These are phyloP conservation scores for Diplazon laetatorius DNA, from an alignment of 2,888 invertebrate genomes.

Conservation along the genomic window DNA sequence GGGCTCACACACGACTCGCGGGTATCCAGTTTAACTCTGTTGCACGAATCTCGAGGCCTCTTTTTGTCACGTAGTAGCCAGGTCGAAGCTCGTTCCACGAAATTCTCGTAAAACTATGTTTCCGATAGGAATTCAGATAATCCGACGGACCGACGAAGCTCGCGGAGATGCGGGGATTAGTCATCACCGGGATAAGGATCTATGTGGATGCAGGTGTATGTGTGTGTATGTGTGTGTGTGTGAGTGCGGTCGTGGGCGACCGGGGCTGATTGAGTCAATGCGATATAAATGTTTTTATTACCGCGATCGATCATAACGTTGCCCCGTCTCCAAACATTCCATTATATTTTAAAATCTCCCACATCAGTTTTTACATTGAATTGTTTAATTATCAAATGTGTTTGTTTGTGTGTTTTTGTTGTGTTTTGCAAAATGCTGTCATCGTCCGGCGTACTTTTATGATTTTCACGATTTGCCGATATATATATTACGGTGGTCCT, in stretches of 20 bases:
- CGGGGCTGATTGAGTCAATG: neutral
- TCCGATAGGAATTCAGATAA: conserved; percentile 31
- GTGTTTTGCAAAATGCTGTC: too few species aligned
- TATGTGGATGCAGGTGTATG: neutral
- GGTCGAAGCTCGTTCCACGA: conserved; percentile 2
- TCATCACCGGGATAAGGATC: conserved; percentile 11
- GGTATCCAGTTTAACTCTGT: conserved; percentile 24
- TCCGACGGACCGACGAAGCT: neutral
- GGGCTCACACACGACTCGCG: neutral
- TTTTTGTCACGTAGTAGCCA: conserved; percentile 37
- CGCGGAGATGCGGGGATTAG: conserved; percentile 17
- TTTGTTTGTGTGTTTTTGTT: too few species aligned
- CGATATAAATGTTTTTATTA: neutral
- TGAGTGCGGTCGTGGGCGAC: neutral
- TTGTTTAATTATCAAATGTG: too few species aligned
- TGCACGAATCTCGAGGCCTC: conserved; percentile 11
- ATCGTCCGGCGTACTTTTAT: too few species aligned
- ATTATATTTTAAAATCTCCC: too few species aligned
- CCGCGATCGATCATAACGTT: too few species aligned
- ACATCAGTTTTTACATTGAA: too few species aligned
- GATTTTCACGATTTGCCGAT: too few species aligned
- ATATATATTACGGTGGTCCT: too few species aligned
- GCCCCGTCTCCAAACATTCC: neutral
- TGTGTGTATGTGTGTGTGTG: neutral
- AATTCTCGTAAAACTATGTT: conserved; percentile 23